These are phyloP conservation scores for Dysidea cf. avara DNA, from an alignment of 37 sponge, comb jelly and placozoan genomes.

Conservation along the genomic window DNA sequence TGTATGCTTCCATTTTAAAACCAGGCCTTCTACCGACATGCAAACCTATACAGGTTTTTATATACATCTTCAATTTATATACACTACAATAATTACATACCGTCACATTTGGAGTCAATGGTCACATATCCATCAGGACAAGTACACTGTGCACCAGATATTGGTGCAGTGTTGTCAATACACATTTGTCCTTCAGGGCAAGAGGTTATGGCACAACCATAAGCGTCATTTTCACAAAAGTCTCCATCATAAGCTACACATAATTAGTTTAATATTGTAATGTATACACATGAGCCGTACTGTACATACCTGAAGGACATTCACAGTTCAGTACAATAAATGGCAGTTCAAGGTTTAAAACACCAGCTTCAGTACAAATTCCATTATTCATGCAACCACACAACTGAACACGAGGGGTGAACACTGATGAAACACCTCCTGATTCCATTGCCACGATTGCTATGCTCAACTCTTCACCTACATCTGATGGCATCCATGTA, in stretches of 20 bases:
- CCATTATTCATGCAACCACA: slow-evolving; percentile 58
- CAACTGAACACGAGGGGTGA: slow-evolving; percentile 30
- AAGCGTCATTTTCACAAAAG: slow-evolving; percentile 50
- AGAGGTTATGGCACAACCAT: slow-evolving; percentile 48
- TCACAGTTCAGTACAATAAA: slow-evolving; percentile 34
- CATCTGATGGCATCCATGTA: slow-evolving; percentile 9
- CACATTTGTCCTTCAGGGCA: slow-evolving; percentile 58
- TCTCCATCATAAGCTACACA: slow-evolving; percentile 42
- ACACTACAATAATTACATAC: slow-evolving; percentile 21
- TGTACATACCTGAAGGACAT: slow-evolving; percentile 49
- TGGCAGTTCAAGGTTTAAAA: slow-evolving; percentile 6
- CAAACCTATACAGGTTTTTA: too few relatives aligned
- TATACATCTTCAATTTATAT: too few relatives aligned
- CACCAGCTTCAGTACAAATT: slow-evolving; percentile 45
- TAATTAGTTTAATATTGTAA: too few relatives aligned
- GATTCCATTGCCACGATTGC: slow-evolving; percentile 20
- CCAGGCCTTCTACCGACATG: too few relatives aligned
- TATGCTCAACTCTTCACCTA: not conserved
- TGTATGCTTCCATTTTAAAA: too few relatives aligned
- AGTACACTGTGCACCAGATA: slow-evolving; percentile 38
- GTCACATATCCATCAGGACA: slow-evolving; percentile 51
- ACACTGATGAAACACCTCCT: slow-evolving; percentile 2
- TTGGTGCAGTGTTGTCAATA: slow-evolving; percentile 49
- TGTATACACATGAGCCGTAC: slow-evolving; percentile 27
- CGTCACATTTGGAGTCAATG: slow-evolving; percentile 49